phyloP scores from a whole-genome alignment of 2,888 invertebrate genomes.

The Ectropis crepuscularia region DNA sequence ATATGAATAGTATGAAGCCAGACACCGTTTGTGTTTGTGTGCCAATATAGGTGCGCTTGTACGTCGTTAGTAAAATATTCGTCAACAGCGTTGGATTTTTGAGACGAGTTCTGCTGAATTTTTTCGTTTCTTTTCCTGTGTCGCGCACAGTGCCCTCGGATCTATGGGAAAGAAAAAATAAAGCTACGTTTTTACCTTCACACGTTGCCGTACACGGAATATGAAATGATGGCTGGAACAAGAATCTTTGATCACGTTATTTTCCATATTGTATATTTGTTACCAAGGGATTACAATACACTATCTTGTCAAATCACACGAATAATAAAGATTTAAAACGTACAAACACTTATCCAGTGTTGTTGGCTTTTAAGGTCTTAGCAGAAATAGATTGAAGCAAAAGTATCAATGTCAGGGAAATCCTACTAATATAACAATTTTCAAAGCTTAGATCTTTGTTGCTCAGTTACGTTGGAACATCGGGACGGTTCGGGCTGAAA shows the following conservation, averaged over 20 bases:
- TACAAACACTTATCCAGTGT: too few species aligned
- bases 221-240: constrained; percentile 18
- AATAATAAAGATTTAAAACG: too few species aligned
- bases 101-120: constrained; percentile 23
- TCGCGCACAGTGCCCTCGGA: constrained; percentile 8
- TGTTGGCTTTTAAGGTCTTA: too few species aligned
- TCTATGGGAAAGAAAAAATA: constrained; percentile 13
- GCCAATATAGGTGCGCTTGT: constrained; percentile 19
- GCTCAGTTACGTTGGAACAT: too few species aligned
- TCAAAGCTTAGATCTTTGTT: too few species aligned
- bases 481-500: too few species aligned
- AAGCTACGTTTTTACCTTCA: background rate
- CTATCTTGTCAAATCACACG: too few species aligned
- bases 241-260: background rate
- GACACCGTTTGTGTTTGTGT: constrained; percentile 33
- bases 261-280: background rate
- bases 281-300: too few species aligned
- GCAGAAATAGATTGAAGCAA: too few species aligned
- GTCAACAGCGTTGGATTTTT: constrained; percentile 19
- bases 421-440: too few species aligned
- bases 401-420: too few species aligned
- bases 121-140: constrained; percentile 10
- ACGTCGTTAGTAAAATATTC: constrained; percentile 25
- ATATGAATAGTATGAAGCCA: constrained; percentile 39
- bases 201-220: constrained; percentile 14